Percentiles rank a stretch among this genome's conserved stretches.
These are phyloP conservation scores for Ailurus styani DNA, from an alignment of 2,113 vertebrate genomes.

Conservation along the genomic window DNA sequence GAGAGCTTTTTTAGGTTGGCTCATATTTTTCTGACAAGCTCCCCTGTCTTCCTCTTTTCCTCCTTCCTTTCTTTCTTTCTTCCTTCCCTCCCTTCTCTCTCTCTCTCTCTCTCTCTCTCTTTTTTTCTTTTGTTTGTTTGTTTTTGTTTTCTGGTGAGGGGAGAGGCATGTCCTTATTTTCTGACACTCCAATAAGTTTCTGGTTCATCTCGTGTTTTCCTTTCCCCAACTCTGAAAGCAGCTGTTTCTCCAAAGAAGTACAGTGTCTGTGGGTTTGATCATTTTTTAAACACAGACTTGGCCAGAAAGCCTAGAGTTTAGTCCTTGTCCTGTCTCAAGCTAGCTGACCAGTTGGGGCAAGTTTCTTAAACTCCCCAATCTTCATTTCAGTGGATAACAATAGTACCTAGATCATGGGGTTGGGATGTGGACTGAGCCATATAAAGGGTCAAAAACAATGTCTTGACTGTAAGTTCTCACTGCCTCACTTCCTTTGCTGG, in stretches of 20 bases:
- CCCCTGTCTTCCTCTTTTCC: not conserved
- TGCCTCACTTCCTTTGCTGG: not conserved
- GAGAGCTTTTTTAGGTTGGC: not conserved
- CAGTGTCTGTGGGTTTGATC: not conserved
- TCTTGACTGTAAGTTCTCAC: not conserved
- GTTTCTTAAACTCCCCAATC: not conserved
- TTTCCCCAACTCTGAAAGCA: not conserved
- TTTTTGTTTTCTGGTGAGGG: too few relatives aligned
- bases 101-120: fast-evolving
- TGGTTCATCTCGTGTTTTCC: not conserved
- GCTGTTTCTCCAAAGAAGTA: not conserved
- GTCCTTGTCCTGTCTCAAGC: not conserved
- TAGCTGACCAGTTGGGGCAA: not conserved
- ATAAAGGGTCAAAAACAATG: not conserved
- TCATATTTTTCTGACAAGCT: not conserved
- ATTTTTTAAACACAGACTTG: not conserved
- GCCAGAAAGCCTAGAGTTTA: not conserved
- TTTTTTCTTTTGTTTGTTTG: fast-evolving
- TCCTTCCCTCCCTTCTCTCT: fast-evolving
- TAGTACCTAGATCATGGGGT: not conserved
- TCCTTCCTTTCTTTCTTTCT: fast-evolving
- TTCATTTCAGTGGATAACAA: not conserved
- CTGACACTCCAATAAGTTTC: not conserved
- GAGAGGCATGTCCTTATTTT: not conserved
- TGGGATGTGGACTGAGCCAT: not conserved